Percentiles rank a stretch among this genome's conserved stretches.
Evolutionary conservation across 2,797 vertebrate species (phyloP).

Genomic region (Lindbergichthys nudifrons): DNA sequence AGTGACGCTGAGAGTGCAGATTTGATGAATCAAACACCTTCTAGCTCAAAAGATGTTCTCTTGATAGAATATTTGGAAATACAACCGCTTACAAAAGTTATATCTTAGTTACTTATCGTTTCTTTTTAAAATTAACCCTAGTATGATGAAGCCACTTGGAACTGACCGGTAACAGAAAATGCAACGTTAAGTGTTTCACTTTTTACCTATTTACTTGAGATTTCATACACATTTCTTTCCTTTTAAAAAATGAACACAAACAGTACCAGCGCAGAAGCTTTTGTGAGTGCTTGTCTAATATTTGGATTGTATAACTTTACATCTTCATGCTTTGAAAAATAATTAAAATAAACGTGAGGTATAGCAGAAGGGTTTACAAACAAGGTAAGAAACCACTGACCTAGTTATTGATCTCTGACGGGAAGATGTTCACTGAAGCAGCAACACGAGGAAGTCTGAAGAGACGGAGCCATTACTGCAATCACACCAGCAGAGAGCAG

Average conservation of each 20-base stretch:
- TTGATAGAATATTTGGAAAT: conserved; percentile 7
- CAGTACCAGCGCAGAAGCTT: too few relatives aligned
- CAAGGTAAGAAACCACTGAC: not conserved
- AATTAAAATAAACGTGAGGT: not conserved
- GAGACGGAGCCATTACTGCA: conserved; percentile 1
- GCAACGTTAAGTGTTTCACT: too few relatives aligned
- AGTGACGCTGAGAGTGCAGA: not conserved
- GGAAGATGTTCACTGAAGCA: not conserved
- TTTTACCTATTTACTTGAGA: too few relatives aligned
- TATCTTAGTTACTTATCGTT: not conserved
- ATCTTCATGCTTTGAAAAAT: not conserved
- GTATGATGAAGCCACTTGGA: too few relatives aligned
- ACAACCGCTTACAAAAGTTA: not conserved
- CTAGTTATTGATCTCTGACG: not conserved
- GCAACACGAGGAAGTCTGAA: not conserved
- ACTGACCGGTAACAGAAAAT: too few relatives aligned
- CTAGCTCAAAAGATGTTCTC: not conserved
- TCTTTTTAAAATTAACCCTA: too few relatives aligned
- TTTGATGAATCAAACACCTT: not conserved
- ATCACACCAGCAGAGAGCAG: conserved; percentile 57
- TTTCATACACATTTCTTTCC: too few relatives aligned
- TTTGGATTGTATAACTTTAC: not conserved
- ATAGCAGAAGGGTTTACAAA: not conserved
- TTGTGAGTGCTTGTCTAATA: not conserved
- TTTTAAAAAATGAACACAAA: too few relatives aligned